phyloP scores from a whole-genome alignment of 2,888 invertebrate genomes.

The Xestobium rufovillosum region DNA sequence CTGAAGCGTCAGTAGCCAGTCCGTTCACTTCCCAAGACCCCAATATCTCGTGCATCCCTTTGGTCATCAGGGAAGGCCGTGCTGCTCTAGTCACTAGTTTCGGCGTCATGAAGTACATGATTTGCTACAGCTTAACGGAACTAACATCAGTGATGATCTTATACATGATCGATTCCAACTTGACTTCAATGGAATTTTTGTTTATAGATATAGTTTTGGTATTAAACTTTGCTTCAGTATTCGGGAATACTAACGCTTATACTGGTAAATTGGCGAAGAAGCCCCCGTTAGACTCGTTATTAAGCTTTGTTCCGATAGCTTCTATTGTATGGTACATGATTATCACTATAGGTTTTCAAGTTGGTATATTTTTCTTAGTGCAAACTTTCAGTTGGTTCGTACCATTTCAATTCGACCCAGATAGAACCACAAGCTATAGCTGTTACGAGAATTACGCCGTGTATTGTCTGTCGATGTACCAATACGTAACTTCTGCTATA shows the following conservation, averaged over 20 bases:
- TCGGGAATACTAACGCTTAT: slow-evolving; percentile 54
- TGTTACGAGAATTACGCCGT: slow-evolving; percentile 58
- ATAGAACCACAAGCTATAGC: slow-evolving; percentile 34
- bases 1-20: slow-evolving; percentile 88
- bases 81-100: slow-evolving; percentile 95
- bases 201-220: slow-evolving; percentile 59
- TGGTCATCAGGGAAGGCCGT: slow-evolving; percentile 77
- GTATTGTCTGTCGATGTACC: slow-evolving; percentile 55
- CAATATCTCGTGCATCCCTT: slow-evolving; percentile 77
- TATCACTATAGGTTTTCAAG: slow-evolving; percentile 46
- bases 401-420: slow-evolving; percentile 42
- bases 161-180: slow-evolving; percentile 59
- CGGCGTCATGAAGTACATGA: slow-evolving; percentile 97
- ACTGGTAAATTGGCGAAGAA: slow-evolving; percentile 42
- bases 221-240: slow-evolving; percentile 55
- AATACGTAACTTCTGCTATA: slow-evolving; percentile 57
- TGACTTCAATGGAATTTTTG: slow-evolving; percentile 57
- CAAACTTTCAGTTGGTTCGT: slow-evolving; percentile 49
- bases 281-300: slow-evolving; percentile 50
- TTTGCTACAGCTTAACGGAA: slow-evolving; percentile 87
- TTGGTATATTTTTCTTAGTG: slow-evolving; percentile 44
- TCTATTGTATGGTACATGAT: slow-evolving; percentile 50
- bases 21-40: slow-evolving; percentile 84
- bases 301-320: slow-evolving; percentile 46
- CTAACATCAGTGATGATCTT: slow-evolving; percentile 84